phyloP scores from a whole-genome alignment of 2,797 vertebrate species.

The Carapus acus region DNA sequence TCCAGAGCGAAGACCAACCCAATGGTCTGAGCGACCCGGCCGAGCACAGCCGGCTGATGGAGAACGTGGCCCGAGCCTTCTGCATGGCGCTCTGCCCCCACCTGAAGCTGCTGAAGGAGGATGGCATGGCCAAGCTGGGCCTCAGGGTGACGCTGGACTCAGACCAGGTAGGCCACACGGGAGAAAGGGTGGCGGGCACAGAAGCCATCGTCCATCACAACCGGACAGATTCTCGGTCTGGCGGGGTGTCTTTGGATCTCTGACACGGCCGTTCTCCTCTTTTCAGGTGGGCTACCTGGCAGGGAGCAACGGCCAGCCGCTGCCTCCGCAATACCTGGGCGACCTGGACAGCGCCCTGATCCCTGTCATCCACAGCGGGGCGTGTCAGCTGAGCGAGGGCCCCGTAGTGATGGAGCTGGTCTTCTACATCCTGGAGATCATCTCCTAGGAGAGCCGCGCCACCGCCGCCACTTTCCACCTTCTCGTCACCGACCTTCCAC shows the following conservation, averaged over 20 bases:
- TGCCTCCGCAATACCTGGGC: constrained; percentile 91
- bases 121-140: constrained; percentile 94
- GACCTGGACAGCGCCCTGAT: constrained; percentile 97
- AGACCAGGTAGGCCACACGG: constrained; percentile 90
- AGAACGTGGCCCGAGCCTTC: constrained; percentile 93
- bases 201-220: too few relatives aligned
- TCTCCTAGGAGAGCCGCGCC: constrained; percentile 76
- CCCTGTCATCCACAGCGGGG: constrained; percentile 94
- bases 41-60: constrained; percentile 92
- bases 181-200: too few relatives aligned
- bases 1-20: constrained; percentile 90
- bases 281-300: constrained; percentile 93
- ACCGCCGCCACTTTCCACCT: constrained; percentile 1
- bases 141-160: constrained; percentile 91
- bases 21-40: constrained; percentile 88
- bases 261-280: not conserved
- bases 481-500: constrained; percentile 3
- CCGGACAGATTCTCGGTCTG: too few relatives aligned
- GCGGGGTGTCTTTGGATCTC: too few relatives aligned
- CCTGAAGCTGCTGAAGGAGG: constrained; percentile 94
- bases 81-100: constrained; percentile 92
- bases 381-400: constrained; percentile 92
- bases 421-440: constrained; percentile 99
- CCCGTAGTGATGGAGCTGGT: constrained; percentile 95
- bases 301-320: constrained; percentile 92